These are phyloP conservation scores for Didymodactylos carnosus DNA, from an alignment of 2,888 invertebrate genomes.

Conservation along the genomic window DNA sequence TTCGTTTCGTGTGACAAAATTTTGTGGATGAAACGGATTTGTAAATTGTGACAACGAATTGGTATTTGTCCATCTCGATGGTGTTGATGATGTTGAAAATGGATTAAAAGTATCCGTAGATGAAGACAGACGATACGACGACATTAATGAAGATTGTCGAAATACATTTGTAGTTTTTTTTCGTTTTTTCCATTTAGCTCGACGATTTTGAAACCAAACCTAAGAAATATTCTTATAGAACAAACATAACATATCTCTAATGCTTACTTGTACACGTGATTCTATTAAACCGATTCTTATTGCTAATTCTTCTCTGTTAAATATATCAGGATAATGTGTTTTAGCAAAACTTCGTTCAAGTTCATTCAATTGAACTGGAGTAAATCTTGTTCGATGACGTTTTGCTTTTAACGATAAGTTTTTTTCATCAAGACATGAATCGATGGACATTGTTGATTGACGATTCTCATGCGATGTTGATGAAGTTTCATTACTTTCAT, in stretches of 20 bases:
- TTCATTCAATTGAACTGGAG: conserved; percentile 85
- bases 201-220: conserved; percentile 96
- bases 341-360: conserved; percentile 84
- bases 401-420: too few species aligned
- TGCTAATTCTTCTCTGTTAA: conserved; percentile 90
- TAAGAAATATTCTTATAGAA: conserved; percentile 38
- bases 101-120: conserved; percentile 22
- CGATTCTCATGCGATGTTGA: too few species aligned
- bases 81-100: conserved; percentile 21
- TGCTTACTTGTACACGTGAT: conserved; percentile 81
- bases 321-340: conserved; percentile 89
- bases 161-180: conserved; percentile 89
- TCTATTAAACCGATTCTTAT: conserved; percentile 88
- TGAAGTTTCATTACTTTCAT: too few species aligned
- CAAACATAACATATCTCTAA: too few species aligned
- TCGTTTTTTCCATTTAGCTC: conserved; percentile 95
- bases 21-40: too few species aligned
- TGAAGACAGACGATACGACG: too few species aligned
- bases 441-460: too few species aligned
- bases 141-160: too few species aligned
- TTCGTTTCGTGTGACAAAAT: too few species aligned
- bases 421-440: too few species aligned
- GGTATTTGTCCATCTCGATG: too few species aligned
- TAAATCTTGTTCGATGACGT: conserved; percentile 80
- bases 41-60: too few species aligned